Conservation (phyloP, 1,140 invertebrate genomes). For the Phenacoccus solenopsis region DNA sequence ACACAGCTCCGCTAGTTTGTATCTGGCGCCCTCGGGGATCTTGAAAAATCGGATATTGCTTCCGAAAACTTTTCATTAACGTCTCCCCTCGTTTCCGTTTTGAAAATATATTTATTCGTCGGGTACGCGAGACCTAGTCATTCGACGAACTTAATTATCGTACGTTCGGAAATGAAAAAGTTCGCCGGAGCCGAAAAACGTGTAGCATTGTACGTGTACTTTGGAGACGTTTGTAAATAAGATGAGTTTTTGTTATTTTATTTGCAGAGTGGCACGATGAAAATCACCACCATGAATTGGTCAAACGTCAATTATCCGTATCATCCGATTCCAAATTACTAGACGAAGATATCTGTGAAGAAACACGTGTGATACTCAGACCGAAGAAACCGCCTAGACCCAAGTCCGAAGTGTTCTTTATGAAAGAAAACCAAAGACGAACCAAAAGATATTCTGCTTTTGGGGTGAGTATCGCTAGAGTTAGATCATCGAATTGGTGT, state of each 20-base stretch:
- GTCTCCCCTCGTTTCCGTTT: constrained; percentile 25
- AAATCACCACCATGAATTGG: constrained; percentile 34
- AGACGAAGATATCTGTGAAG: constrained; percentile 70
- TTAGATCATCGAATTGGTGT: too few relatives aligned
- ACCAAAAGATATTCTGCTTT: constrained; percentile 83
- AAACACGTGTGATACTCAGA: constrained; percentile 70
- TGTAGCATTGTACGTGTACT: too few relatives aligned
- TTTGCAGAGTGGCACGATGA: constrained; percentile 61
- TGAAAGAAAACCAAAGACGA: constrained; percentile 44
- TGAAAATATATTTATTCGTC: too few relatives aligned
- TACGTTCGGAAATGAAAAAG: background rate
- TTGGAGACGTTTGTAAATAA: too few relatives aligned
- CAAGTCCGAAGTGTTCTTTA: constrained; percentile 76
- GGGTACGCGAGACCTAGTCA: too few relatives aligned
- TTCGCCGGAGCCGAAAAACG: background rate
- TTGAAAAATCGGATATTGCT: constrained; percentile 13
- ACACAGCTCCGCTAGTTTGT: too few relatives aligned
- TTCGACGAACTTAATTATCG: background rate
- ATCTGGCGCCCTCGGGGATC: background rate
- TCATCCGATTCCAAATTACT: constrained; percentile 80
- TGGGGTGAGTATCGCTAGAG: constrained; percentile 51
- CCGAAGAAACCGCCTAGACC: constrained; percentile 76
- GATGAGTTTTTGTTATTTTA: background rate
- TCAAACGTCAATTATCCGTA: constrained; percentile 74
- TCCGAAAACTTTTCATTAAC: constrained; percentile 13